These are phyloP conservation scores for Helicoverpa assulta DNA, from an alignment of 2,888 invertebrate species.

Conservation along the genomic window DNA sequence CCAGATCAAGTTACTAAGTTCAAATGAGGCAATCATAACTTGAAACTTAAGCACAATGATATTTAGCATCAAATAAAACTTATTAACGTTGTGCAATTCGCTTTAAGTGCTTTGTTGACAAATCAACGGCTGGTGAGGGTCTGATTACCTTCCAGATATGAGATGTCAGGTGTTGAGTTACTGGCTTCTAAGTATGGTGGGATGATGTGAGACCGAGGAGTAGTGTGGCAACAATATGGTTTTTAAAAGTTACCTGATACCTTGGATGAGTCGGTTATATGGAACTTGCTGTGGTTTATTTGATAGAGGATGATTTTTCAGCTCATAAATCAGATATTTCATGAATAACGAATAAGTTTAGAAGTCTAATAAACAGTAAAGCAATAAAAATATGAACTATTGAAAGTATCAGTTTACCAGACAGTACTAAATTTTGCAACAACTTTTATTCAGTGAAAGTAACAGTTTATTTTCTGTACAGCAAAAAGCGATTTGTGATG, in stretches of 20 bases:
- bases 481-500: slow-evolving; percentile 48
- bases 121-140: slow-evolving; percentile 67
- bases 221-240: slow-evolving; percentile 17
- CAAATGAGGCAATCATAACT: slow-evolving; percentile 58
- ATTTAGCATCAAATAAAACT: slow-evolving; percentile 59
- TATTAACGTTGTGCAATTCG: slow-evolving; percentile 61
- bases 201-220: slow-evolving; percentile 18
- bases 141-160: slow-evolving; percentile 66
- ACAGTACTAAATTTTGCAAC: slow-evolving; percentile 34
- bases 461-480: slow-evolving; percentile 44
- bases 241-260: slow-evolving; percentile 6
- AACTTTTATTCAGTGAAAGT: slow-evolving; percentile 56
- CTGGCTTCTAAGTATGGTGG: slow-evolving; percentile 46
- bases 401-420: slow-evolving; percentile 45
- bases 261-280: background rate
- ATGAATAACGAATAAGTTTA: no score
- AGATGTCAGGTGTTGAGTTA: slow-evolving; percentile 52
- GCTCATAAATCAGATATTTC: no score
- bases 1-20: slow-evolving; percentile 48
- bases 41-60: slow-evolving; percentile 56
- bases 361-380: background rate
- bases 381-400: slow-evolving; percentile 32
- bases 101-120: slow-evolving; percentile 69
- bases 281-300: no score
- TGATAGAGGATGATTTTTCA: background rate